Conservation (phyloP, 2,113 vertebrate genomes). For the Psettodes erumei region DNA sequence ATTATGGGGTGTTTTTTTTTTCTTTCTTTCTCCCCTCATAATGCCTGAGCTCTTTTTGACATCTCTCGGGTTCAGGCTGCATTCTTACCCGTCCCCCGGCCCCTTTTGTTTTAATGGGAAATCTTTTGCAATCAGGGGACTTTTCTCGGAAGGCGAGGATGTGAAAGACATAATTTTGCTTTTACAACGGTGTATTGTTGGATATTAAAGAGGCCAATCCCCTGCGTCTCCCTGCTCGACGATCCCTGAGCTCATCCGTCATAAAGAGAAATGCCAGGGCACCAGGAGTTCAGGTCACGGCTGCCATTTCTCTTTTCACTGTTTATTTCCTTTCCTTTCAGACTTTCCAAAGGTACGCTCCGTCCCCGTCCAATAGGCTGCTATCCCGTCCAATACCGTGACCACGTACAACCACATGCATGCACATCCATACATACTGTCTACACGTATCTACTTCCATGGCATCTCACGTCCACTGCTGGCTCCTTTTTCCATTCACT, state of each 20-base stretch:
- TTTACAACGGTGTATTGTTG: conserved; percentile 65
- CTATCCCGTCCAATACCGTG: conserved; percentile 38
- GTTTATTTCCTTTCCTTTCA: conserved; percentile 78
- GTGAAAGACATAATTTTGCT: conserved; percentile 71
- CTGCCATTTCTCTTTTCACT: conserved; percentile 73
- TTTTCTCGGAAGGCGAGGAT: conserved; percentile 63
- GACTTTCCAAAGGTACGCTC: conserved; percentile 63
- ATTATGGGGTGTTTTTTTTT: conserved; percentile 34
- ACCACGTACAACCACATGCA: conserved; percentile 30
- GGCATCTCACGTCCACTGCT: conserved; percentile 1
- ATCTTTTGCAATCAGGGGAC: conserved; percentile 69
- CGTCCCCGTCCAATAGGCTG: conserved; percentile 25
- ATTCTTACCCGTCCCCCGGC: conserved; percentile 47
- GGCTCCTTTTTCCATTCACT: not conserved
- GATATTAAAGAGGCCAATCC: conserved; percentile 66
- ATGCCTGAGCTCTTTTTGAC: conserved; percentile 43
- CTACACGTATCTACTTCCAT: not conserved
- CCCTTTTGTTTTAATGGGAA: conserved; percentile 65
- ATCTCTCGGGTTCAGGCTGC: conserved; percentile 32
- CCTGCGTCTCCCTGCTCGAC: conserved; percentile 49
- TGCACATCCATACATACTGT: conserved; percentile 10
- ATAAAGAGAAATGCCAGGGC: conserved; percentile 74
- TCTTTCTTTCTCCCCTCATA: conserved; percentile 14
- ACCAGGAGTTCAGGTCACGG: conserved; percentile 66
- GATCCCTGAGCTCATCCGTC: conserved; percentile 73